Evolutionary conservation across 2,797 vertebrate species (phyloP).

Genomic region (Enteromius afrohamiltoni): DNA sequence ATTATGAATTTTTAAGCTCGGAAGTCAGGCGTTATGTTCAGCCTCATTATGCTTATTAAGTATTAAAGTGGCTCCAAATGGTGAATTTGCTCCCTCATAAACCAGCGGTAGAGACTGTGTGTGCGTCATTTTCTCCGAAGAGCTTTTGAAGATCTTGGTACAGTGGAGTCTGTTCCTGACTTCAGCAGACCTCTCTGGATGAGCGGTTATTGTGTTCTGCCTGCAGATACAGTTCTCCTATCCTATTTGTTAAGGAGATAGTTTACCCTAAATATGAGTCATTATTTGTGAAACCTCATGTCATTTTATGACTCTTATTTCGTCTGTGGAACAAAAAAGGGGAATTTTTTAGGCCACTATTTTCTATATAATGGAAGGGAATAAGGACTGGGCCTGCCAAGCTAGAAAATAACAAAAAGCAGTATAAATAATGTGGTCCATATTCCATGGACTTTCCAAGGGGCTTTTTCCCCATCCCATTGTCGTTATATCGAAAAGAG

Average conservation of each 20-base stretch:
- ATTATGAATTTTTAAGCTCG: constrained; percentile 42
- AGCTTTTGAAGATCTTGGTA: constrained; percentile 25
- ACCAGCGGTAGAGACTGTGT: background rate
- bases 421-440: background rate
- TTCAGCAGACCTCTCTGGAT: background rate
- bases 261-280: background rate
- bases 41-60: constrained; percentile 41
- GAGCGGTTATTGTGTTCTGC: background rate
- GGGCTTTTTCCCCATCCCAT: too few species aligned
- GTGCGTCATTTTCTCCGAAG: constrained; percentile 8
- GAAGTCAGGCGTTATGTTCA: constrained; percentile 45
- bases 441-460: background rate
- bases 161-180: background rate
- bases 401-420: background rate
- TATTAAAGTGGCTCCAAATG: constrained; percentile 57
- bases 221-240: background rate
- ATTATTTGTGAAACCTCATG: background rate
- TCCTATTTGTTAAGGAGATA: background rate
- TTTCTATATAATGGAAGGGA: background rate
- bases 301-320: background rate
- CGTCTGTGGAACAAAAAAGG: background rate
- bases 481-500: background rate
- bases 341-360: background rate
- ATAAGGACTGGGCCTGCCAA: background rate
- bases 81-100: constrained; percentile 36